Conservation (phyloP, 2,888 invertebrate genomes). For the Trichopria drosophilae region DNA sequence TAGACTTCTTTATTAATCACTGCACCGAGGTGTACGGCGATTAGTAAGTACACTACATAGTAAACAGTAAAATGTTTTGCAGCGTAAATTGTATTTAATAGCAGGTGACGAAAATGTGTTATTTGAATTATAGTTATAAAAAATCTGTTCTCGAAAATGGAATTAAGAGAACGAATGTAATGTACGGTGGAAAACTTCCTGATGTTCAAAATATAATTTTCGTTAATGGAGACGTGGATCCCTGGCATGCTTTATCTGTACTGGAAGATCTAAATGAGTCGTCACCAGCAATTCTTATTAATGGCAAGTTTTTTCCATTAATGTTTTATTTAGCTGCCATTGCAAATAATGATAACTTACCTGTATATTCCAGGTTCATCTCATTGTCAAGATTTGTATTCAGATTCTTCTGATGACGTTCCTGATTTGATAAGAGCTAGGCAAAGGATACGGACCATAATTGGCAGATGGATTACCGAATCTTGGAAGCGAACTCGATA, state of each 20-base stretch:
- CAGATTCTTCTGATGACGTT: conserved; percentile 28
- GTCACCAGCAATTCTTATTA: conserved; percentile 48
- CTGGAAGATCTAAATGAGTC: conserved; percentile 54
- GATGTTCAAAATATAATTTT: conserved; percentile 64
- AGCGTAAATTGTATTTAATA: no score
- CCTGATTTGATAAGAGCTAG: conserved; percentile 38
- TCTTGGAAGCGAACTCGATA: no score
- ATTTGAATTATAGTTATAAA: conserved; percentile 40
- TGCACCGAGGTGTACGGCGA: conserved; percentile 59
- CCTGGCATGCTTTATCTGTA: conserved; percentile 64
- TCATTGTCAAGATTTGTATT: conserved; percentile 43
- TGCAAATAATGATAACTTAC: neutral
- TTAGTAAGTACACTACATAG: conserved; percentile 45
- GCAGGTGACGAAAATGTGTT: no score
- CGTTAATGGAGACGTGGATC: conserved; percentile 65
- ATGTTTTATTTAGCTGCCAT: neutral
- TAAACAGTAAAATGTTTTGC: no score
- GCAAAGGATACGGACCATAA: conserved; percentile 33
- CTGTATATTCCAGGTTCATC: conserved; percentile 40
- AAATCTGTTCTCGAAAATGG: conserved; percentile 50
- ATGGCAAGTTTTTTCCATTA: conserved; percentile 37
- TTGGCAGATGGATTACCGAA: conserved; percentile 40
- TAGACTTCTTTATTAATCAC: conserved; percentile 60
- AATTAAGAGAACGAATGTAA: conserved; percentile 58
- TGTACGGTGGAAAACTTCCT: conserved; percentile 61